Evolutionary conservation across 1,140 invertebrate species (phyloP).

Genomic region (Calliopsis andreniformis): DNA sequence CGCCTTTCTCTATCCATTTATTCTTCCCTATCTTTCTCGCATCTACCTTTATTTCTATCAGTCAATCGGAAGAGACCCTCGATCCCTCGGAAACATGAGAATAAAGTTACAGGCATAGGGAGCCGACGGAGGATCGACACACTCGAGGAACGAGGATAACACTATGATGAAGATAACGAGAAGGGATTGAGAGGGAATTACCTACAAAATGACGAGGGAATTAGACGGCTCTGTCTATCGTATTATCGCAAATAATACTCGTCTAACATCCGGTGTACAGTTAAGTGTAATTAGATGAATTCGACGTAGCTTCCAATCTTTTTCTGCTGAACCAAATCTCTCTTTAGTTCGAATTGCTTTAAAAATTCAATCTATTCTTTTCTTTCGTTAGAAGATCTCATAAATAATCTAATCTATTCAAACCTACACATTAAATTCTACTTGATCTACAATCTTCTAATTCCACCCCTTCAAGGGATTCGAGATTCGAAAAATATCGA

Average conservation of each 20-base stretch:
- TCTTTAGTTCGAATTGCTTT: too few relatives aligned
- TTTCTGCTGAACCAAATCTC: too few relatives aligned
- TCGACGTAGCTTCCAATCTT: not conserved
- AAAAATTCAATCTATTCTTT: too few relatives aligned
- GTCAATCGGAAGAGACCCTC: conserved; percentile 14
- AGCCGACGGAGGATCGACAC: not conserved
- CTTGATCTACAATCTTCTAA: too few relatives aligned
- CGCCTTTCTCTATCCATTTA: not conserved
- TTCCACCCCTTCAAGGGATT: too few relatives aligned
- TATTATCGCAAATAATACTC: conserved; percentile 50
- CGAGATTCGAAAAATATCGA: too few relatives aligned
- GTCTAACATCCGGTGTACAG: conserved; percentile 36
- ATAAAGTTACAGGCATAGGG: conserved; percentile 6
- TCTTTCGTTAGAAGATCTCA: too few relatives aligned
- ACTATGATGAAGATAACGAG: conserved; percentile 30
- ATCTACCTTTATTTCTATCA: conserved; percentile 31
- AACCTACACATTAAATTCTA: not conserved
- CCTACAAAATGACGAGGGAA: conserved; percentile 44
- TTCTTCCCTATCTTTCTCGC: not conserved
- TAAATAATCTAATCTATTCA: too few relatives aligned
- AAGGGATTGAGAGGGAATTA: conserved; percentile 6
- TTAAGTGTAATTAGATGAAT: conserved; percentile 46
- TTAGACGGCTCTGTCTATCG: conserved; percentile 36
- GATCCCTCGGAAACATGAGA: conserved; percentile 12
- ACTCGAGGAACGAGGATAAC: not conserved